A percentile compares a stretch with the other conserved stretches of the same genome.
phyloP scores from a whole-genome alignment of 2,113 vertebrate species.

The Fregetta grallaria region DNA sequence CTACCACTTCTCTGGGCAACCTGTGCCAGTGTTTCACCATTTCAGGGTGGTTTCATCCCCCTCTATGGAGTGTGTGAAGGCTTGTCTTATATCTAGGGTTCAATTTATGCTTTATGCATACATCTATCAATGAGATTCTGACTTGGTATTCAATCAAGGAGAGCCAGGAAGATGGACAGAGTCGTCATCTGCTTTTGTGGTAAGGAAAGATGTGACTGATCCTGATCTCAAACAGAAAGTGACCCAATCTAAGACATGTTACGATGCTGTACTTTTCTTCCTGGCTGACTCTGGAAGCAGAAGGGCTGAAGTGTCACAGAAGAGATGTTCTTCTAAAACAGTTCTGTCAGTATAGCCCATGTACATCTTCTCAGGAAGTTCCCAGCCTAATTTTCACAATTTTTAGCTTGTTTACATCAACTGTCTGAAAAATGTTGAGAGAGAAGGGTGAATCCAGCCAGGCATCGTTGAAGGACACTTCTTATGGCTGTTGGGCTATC shows the following conservation, averaged over 20 bases:
- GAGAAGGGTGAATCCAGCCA: neutral
- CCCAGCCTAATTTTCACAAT: neutral
- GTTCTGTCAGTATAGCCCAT: neutral
- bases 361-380: neutral
- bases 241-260: neutral
- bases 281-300: neutral
- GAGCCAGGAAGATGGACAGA: neutral
- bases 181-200: neutral
- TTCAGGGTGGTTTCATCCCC: neutral
- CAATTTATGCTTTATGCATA: neutral
- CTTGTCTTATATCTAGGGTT: neutral
- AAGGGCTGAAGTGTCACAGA: neutral
- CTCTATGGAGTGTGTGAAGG: fast-evolving
- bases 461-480: neutral
- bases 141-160: neutral
- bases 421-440: neutral
- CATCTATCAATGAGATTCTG: neutral
- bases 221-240: neutral
- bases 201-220: neutral
- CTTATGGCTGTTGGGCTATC: neutral
- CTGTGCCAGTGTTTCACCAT: neutral
- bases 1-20: too few relatives aligned
- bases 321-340: neutral
- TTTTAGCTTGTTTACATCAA: neutral
- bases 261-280: neutral